phyloP scores from a whole-genome alignment of 2,888 invertebrate species.

The Epinotia brunnichana region DNA sequence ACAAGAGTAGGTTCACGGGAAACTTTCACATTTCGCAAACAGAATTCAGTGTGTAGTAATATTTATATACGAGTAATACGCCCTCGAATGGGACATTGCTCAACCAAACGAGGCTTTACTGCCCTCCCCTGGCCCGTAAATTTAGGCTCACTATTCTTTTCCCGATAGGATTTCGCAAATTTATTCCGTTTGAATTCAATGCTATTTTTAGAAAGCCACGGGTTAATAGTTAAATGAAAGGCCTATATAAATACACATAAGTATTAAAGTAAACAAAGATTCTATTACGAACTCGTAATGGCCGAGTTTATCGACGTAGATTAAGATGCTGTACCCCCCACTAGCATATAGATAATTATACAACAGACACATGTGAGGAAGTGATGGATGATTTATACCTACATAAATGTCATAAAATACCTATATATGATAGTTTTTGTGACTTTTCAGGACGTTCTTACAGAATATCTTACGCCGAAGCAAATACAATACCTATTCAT shows the following conservation, averaged over 20 bases:
- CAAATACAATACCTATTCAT: too few species aligned
- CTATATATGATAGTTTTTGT: too few species aligned
- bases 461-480: too few species aligned
- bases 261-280: not conserved
- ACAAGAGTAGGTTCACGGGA: not conserved
- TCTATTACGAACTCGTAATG: not conserved
- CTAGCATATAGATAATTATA: too few species aligned
- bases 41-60: conserved; percentile 45
- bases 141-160: conserved; percentile 78
- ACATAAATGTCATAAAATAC: too few species aligned
- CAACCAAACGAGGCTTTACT: conserved; percentile 80
- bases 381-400: too few species aligned
- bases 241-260: not conserved
- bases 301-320: not conserved
- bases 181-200: conserved; percentile 61
- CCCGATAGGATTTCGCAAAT: conserved; percentile 75
- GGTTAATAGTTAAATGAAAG: not conserved
- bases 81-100: conserved; percentile 75
- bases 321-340: too few species aligned
- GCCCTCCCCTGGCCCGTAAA: conserved; percentile 75
- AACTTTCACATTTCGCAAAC: conserved; percentile 12
- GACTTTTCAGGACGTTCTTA: too few species aligned
- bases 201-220: conserved; percentile 25
- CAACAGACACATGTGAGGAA: too few species aligned
- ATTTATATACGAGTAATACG: conserved; percentile 58